phyloP scores from a whole-genome alignment of 1,140 invertebrate genomes.

The Procambarus virginalis region DNA sequence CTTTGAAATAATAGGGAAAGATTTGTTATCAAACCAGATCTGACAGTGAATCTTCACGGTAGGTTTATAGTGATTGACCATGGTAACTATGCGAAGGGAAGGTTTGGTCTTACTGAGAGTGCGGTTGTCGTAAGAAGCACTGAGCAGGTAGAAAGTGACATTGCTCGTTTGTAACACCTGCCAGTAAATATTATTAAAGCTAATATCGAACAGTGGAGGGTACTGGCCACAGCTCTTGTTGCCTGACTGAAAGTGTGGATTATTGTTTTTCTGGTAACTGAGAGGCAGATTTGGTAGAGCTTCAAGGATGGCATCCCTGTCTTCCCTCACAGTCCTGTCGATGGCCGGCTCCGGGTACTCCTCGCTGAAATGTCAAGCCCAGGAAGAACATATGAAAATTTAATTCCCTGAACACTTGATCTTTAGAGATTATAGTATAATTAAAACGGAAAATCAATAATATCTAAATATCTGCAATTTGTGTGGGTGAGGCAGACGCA shows the following conservation, averaged over 20 bases:
- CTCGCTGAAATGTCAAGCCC: neutral
- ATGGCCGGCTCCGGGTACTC: neutral
- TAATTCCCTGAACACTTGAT: too few species aligned
- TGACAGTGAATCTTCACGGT: constrained; percentile 88
- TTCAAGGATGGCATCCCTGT: neutral
- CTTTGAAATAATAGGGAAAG: constrained; percentile 85
- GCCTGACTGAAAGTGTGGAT: too few species aligned
- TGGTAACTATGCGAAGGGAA: constrained; percentile 87
- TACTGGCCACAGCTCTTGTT: neutral
- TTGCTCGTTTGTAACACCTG: constrained; percentile 86
- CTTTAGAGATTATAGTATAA: too few species aligned
- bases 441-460: too few species aligned
- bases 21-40: constrained; percentile 90
- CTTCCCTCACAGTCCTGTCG: neutral
- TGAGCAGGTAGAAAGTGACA: constrained; percentile 91
- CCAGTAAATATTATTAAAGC: constrained; percentile 86
- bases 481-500: too few species aligned
- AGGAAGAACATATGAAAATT: neutral
- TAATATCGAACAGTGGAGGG: constrained; percentile 86
- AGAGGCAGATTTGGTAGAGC: constrained; percentile 10
- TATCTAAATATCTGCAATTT: too few species aligned
- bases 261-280: neutral
- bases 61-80: constrained; percentile 92
- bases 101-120: constrained; percentile 85
- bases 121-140: constrained; percentile 90